A percentile compares a stretch with the other conserved stretches of the same genome.
These are phyloP conservation scores for Austrofundulus limnaeus DNA, from an alignment of 2,113 vertebrate genomes.

Conservation along the genomic window DNA sequence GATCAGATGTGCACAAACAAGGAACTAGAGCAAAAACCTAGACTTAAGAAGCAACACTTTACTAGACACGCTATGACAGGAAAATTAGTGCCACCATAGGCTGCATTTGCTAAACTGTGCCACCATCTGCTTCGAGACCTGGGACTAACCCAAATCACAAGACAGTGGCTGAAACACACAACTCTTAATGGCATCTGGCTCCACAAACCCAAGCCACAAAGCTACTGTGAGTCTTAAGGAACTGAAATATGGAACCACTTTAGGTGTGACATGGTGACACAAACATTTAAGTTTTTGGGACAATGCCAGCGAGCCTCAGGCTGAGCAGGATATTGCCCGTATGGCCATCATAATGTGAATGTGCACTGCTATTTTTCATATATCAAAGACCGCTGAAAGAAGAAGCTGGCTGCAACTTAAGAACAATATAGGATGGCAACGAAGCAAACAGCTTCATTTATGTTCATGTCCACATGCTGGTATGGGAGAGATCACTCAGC, in stretches of 20 bases:
- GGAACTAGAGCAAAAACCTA: slow-evolving; percentile 25
- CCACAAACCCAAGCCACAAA: slow-evolving; percentile 53
- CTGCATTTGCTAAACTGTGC: slow-evolving; percentile 66
- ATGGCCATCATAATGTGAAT: slow-evolving; percentile 47
- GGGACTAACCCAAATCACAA: slow-evolving; percentile 55
- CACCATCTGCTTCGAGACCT: slow-evolving; percentile 71
- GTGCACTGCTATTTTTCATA: slow-evolving; percentile 49
- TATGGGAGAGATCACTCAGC: slow-evolving; percentile 66
- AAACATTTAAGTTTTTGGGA: slow-evolving; percentile 45
- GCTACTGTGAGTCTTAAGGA: slow-evolving; percentile 34
- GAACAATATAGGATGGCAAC: slow-evolving; percentile 61
- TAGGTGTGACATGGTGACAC: slow-evolving; percentile 59
- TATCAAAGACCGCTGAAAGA: slow-evolving; percentile 59
- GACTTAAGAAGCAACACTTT: slow-evolving; percentile 30
- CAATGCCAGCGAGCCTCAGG: slow-evolving; percentile 28
- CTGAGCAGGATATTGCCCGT: slow-evolving; percentile 49
- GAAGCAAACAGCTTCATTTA: slow-evolving; percentile 62
- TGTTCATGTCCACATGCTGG: slow-evolving; percentile 68
- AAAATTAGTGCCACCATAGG: slow-evolving; percentile 48
- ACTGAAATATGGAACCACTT: slow-evolving; percentile 53
- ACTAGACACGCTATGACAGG: slow-evolving; percentile 45
- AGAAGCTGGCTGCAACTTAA: slow-evolving; percentile 57
- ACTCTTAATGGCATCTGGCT: slow-evolving; percentile 55
- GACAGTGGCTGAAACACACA: slow-evolving; percentile 56
- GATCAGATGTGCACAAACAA: slow-evolving; percentile 38